Base-by-base conservation (phyloP, 2,113 vertebrate species). In the Muntiacus muntjak region DNA sequence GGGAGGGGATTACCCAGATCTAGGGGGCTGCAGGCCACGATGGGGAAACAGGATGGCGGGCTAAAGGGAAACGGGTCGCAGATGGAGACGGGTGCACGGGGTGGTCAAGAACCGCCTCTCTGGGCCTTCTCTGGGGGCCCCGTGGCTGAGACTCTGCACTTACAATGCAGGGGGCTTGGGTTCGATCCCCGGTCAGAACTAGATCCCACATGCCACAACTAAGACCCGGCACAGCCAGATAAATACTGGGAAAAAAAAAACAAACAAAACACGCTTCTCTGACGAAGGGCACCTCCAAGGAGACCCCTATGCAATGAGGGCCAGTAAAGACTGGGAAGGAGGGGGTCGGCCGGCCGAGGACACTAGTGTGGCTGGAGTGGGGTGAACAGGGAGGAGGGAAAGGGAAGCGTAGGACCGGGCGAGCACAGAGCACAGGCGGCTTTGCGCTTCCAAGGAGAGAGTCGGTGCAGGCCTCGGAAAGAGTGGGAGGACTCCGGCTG, bases 401-500 rank as follows among this genome's bases (percentile, higher is more conserved):
- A 86, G 74, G 43, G 52, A 55, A 36, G 16, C n/a, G 23, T 1
- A 15, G 84, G 52, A 23, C 19, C 52, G 14, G 60, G 40, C 40
- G 52, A 40, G 14, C 54, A 58, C 57, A 7, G 21, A n/a, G n/a
- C 52, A 7, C 0, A 0, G 0, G 11, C 0, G 0, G 54, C 43
- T 23, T 15, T 2, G 4, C 11, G 1, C 55, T 45, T 57, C n/a
- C 1, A 33, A 50, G 16, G 16, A 16, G 30, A 40, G 81, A 0
- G 84, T 28, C 78, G 55, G 7, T 1, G 83, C 36, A n/a, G 40
- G 60, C 16, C n/a, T 64, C 8, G 64, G 52, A 74, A 43, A 55
- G 58, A 50, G 58, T 13, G 28, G n/a, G 40, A 52, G 26, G 28
- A 10, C 14, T 74, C 62, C 40, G 9, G 55, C 60, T 67, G 81